These are phyloP conservation scores for Penelope pileata DNA, from an alignment of 2,113 vertebrate species.

Conservation along the genomic window DNA sequence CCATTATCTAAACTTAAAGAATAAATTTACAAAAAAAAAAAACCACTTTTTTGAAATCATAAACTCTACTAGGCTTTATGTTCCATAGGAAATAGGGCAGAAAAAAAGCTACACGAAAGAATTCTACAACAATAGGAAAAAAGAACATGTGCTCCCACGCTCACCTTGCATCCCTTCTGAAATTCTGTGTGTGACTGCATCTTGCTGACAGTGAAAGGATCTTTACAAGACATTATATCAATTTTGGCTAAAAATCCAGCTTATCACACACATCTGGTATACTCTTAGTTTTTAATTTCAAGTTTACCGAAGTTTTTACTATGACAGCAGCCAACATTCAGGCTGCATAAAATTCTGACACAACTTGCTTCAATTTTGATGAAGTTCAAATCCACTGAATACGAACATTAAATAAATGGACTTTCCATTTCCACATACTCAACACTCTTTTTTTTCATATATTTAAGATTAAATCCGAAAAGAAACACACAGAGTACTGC, in stretches of 20 bases:
- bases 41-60: fast-evolving
- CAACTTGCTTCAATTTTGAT: background rate
- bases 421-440: background rate
- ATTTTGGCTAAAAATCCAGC: background rate
- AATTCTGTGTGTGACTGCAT: background rate
- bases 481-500: background rate
- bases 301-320: background rate
- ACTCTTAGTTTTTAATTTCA: background rate
- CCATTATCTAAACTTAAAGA: background rate
- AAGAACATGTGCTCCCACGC: background rate
- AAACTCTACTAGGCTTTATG: background rate
- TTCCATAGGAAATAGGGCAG: fast-evolving
- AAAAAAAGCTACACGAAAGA: background rate
- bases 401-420: background rate
- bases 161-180: background rate
- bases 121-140: background rate
- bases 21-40: background rate
- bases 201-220: background rate
- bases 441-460: background rate
- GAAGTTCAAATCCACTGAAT: background rate
- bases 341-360: background rate
- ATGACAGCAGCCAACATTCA: background rate
- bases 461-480: background rate
- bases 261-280: background rate
- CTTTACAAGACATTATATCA: background rate